Evolutionary conservation across 1,140 invertebrate genomes (phyloP), one percentile per base, ranked within the genome.

Genomic region (Epicauta chinensis): DNA sequence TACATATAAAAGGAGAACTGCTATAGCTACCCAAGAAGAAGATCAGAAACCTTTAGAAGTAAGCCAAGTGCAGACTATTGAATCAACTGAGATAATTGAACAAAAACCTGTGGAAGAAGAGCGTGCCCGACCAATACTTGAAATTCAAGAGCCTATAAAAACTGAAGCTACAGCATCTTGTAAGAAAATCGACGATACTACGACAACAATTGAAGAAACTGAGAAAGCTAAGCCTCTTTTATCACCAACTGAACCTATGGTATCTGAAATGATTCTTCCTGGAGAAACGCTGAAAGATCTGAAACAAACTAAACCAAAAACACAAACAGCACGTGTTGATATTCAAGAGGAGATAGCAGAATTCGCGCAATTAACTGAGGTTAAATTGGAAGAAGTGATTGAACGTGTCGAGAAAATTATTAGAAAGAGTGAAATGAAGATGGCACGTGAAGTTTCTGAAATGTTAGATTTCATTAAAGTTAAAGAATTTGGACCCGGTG

Each of bases 401-500:
- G 73, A 80, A 55, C 71, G 73, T 48, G 74, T 81, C 39, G 75
- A 77, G 48, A 76, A 77, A 55, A 74, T 79, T 34, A 74, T 80
- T 30, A 75, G 75, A 46, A 71, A 72, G 41, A 81, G 83, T 56
- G 75, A 78, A 61, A 71, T 78, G 13, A 75, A 76, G 55, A 78
- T 83, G 65, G 78, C 80, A 13, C 76, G 79, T 34, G 86, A 89
- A 72, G 80, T 91, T 13, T 80, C 84, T 58, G 81, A 88, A 68
- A 72, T 87, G 16, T 75, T 91, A 53, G 80, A 89, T 61, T 72
- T 81, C 1, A 76, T 89, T 5, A 81, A 84, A 55, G 83, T 79
- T 0, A 83, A 81, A 60, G 85, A 89, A 61, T 91, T 91, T 71
- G 87, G 86, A 0, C 80, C 82, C 10, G 87, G 86, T 12, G 82